Base-by-base conservation (phyloP, 2,113 vertebrate genomes). In the Ictalurus furcatus region DNA sequence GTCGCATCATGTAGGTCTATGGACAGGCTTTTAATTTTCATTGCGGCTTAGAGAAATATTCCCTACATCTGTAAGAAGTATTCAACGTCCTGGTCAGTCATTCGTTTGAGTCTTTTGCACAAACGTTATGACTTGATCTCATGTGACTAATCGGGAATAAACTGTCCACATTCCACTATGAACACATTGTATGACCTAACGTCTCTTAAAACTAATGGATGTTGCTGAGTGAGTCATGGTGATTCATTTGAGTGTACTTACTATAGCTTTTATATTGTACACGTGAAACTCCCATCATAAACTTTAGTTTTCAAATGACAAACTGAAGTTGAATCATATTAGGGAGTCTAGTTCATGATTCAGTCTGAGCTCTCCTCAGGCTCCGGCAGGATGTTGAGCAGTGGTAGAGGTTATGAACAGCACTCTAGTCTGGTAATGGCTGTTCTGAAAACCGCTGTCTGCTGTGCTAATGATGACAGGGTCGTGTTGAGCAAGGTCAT, bases 391-490 rank as follows among this genome's bases (percentile, higher is more conserved):
- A 52, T 67, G 52, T 85, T 23, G 25, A 67, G 61, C 34, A 40
- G 44, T 8, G 73, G 59, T 21, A 30, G 74, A 80, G 73, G 61
- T 58, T 89, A 44, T 85, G 73, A 65, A 79, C 83, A 85, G 73
- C 65, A 59, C 73, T 76, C 58, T 44, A 30, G 44, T 48, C 73
- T n/a, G n/a, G 58, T 88, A 88, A 88, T 85, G 82, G 71, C 25
- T 88, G 54, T 69, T 84, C 28, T 63, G 28, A 88, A 88, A 76
- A 52, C 11, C 44, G 14, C 48, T 34, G 44, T 78, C 30, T 7
- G 25, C 84, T 89, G 88, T 2, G 83, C 83, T 85, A 85, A 89
- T 89, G 74, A 85, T 80, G 87, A 65, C 87, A 85, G 65, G 88
- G 52, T 76, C 34, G 23, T 85, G 88, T 89, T 80, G 74, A 85